These are phyloP conservation scores for Dexiosoma caninum DNA, from an alignment of 2,888 invertebrate genomes.

Conservation along the genomic window DNA sequence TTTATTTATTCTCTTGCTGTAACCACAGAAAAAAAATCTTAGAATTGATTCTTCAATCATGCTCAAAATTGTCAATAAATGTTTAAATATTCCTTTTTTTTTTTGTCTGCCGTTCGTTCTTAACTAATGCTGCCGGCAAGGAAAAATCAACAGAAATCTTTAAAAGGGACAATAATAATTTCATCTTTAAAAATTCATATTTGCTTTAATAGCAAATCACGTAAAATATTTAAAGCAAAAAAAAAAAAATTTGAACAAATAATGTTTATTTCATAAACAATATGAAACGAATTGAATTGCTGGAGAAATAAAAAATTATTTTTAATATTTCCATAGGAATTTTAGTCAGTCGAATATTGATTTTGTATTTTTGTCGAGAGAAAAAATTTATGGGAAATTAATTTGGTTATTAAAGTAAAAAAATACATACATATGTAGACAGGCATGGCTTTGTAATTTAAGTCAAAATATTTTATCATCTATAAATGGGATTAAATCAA, in stretches of 20 bases:
- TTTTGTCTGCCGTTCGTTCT: not conserved
- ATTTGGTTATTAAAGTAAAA: not conserved
- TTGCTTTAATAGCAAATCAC: not conserved
- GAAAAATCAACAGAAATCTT: not conserved
- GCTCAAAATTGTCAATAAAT: slow-evolving; percentile 55
- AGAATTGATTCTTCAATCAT: slow-evolving; percentile 48
- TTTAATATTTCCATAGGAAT: not conserved
- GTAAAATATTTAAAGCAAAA: not conserved
- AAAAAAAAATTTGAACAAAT: not conserved
- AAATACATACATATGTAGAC: not conserved
- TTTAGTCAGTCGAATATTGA: slow-evolving; percentile 9
- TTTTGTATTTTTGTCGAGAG: not conserved
- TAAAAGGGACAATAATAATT: slow-evolving; percentile 2
- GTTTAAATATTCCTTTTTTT: slow-evolving; percentile 24
- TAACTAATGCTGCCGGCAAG: not conserved
- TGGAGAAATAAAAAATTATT: not conserved
- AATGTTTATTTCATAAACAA: slow-evolving; percentile 32
- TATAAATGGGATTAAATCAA: not conserved
- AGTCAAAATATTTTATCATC: slow-evolving; percentile 15
- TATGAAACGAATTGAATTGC: not conserved
- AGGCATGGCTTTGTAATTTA: not conserved
- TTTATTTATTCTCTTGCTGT: not conserved
- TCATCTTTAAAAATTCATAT: slow-evolving; percentile 29
- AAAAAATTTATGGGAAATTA: not conserved
- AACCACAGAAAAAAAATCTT: not conserved